Evolutionary conservation across 2,797 vertebrate species (phyloP), one percentile per base, ranked within the genome.

Genomic region (Cephalopachus bancanus): DNA sequence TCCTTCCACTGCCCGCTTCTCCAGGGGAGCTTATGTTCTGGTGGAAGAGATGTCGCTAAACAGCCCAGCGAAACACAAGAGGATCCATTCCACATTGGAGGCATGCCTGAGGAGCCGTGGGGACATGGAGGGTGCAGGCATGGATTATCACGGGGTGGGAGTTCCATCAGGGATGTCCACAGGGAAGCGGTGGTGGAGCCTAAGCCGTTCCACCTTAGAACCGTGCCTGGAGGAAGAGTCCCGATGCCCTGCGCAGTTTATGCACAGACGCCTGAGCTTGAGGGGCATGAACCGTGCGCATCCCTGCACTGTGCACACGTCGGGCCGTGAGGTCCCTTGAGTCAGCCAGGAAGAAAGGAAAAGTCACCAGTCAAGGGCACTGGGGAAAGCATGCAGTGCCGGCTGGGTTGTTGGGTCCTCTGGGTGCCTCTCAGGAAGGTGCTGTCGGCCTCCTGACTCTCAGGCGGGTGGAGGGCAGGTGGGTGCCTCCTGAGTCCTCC

Each of bases 221-320:
- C 0, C 22, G 26, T 67, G 19, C 62, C 67, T 84, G 28, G 55
- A 79, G 19, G 17, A 33, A 44, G 62, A 85, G 24, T 65, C 37
- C 0, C 1, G 3, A 28, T 2, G 37, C 5, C 24, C 78, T 1
- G 30, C 2, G 2, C 16, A 26, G 33, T 20, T 51, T 33, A 20
- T n/a, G 51, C 4, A 51, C 4, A 60, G 53, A 51, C 2, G 26
- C 33, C 71, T 10, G 1, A 44, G 44, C 55, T 20, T 2, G 15
- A 88, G 79, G 55, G 22, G n/a, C 30, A 4, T 4, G 28, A 57
- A 53, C 33, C 37, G 15, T 11, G 16, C 9, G 24, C 16, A 20
- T 26, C 62, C 78, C 74, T 33, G 51, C 6, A 3, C 65, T 51
- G 55, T 33, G 53, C 19, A 28, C 53, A 16, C 3, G 11, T 6